Evolutionary conservation across 2,888 invertebrate genomes (phyloP), one percentile per base, ranked within the genome.

Genomic region (Pristionchus entomophagus): DNA sequence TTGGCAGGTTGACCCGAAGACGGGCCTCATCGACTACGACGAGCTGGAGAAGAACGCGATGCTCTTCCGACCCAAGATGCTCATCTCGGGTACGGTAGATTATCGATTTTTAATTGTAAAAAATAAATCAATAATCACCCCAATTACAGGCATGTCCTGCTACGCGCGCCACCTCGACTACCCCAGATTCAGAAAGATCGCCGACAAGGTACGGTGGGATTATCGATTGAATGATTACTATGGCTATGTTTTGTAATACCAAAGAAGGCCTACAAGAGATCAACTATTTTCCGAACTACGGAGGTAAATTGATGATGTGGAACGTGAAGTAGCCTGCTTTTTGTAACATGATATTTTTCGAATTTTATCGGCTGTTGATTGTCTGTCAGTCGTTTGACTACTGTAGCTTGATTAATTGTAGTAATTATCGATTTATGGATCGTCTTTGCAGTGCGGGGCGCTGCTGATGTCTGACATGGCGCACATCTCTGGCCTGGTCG

Each of bases 401-500:
- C n/a, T n/a, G 56, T 56, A 22, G 17, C 56, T n/a, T 22, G n/a
- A n/a, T 56, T 19, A 26, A 14, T n/a, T n/a, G n/a, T 17, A 41
- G 1, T 41, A 12, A 35, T 29, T 69, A 41, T 17, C n/a, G 35
- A 69, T 45, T 73, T 41, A 12, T n/a, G 17, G 35, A 41, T 17
- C n/a, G 35, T 38, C 26, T 73, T 78, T 86, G 8, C 53, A 88
- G 96, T 96, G 65, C 90, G 97, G 96, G 53, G 96, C 98, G 0
- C 96, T 96, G 92, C 94, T 99, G 83, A 95, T 98, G 95, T 96
- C 97, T 26, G 98, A 99, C 94, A 99, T 99, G 97, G 97, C 98
- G 32, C 98, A 98, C 94, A 96, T 98, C 83, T 96, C 97, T 59
- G 98, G 98, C 53, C 95, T 98, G 77, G 97, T 98, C 2, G 97